Evolutionary conservation across 2,113 vertebrate genomes (phyloP), one percentile per base, ranked within the genome.

Genomic region (Lepisosteus osseus): DNA sequence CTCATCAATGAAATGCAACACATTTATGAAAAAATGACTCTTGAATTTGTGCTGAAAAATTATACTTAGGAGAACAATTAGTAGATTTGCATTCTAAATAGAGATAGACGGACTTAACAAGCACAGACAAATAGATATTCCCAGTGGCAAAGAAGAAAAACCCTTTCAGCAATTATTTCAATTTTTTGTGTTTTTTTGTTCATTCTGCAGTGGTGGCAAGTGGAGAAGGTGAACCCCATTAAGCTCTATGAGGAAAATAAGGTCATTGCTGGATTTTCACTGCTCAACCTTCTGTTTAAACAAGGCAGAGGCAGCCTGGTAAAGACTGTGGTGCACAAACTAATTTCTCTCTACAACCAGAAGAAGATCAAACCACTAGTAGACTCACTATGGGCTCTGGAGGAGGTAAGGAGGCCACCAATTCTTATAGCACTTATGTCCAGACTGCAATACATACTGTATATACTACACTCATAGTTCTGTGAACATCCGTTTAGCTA

Each of bases 181-280:
- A 51, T 6, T 6, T 51, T 51, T 9, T 1, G 1, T 6, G 47
- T 61, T 77, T 69, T 68, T 66, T 29, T 62, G 40, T 63, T 76
- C 82, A 69, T 13, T 62, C 84, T 78, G 7, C 84, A 99, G 97
- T 99, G 97, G 97, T 99, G 97, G 97, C 97, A 99, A 80, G 97
- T 99, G 69, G 97, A 99, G 87, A 99, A 99, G 80, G 96, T 99
- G 78, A 99, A 98, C 86, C 97, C 97, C 29, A 96, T 99, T 85
- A 99, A 99, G 88, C 92, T 99, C 3, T 99, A 96, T 0, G 97
- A 99, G 83, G 97, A 99, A 86, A 99, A 99, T 90, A 99, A 99
- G 90, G 91, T 97, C 79, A 97, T 99, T 55, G 95, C 96, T 1
- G 97, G 97, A 47, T 99, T 99, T 82, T 99, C 97, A 7, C 95